Conservation (phyloP, 2,888 invertebrate species). For the Deladenus siricidicola region DNA sequence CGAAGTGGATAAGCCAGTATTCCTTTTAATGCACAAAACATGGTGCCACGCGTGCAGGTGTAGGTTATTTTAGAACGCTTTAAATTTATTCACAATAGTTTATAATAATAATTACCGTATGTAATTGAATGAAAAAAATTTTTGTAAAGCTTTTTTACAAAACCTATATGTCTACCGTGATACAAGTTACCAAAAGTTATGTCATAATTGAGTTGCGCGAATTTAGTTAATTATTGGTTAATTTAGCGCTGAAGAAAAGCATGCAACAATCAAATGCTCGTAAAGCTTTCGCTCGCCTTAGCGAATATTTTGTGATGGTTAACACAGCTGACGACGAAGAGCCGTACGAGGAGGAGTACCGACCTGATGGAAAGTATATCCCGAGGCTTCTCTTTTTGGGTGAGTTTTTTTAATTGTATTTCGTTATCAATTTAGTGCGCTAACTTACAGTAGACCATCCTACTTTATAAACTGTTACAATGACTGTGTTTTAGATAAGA, state of each 20-base stretch:
- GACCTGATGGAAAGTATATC: slow-evolving; percentile 52
- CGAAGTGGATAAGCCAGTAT: slow-evolving; percentile 54
- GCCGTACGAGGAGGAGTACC: slow-evolving; percentile 51
- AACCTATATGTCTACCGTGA: too few relatives aligned
- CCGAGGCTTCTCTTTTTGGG: slow-evolving; percentile 50
- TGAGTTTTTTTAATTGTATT: slow-evolving; percentile 5
- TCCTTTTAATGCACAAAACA: slow-evolving; percentile 57
- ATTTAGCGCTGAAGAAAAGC: slow-evolving; percentile 48
- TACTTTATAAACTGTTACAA: not conserved
- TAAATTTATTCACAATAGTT: too few relatives aligned
- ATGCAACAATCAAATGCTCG: slow-evolving; percentile 53
- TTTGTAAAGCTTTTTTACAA: too few relatives aligned
- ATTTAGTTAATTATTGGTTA: too few relatives aligned
- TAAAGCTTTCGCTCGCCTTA: slow-evolving; percentile 50
- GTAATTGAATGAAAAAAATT: too few relatives aligned
- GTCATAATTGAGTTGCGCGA: too few relatives aligned
- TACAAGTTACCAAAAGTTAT: not conserved
- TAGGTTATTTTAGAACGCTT: slow-evolving; percentile 11
- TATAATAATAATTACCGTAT: too few relatives aligned
- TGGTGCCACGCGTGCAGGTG: slow-evolving; percentile 58
- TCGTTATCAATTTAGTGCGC: too few relatives aligned
- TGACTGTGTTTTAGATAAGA: slow-evolving; percentile 36
- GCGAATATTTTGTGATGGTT: slow-evolving; percentile 56
- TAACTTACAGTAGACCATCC: too few relatives aligned
- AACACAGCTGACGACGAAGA: slow-evolving; percentile 57